Evolutionary conservation across 2,888 invertebrate species (phyloP), one percentile per base, ranked within the genome.

Genomic region (Lordiphosa fenestrarum): DNA sequence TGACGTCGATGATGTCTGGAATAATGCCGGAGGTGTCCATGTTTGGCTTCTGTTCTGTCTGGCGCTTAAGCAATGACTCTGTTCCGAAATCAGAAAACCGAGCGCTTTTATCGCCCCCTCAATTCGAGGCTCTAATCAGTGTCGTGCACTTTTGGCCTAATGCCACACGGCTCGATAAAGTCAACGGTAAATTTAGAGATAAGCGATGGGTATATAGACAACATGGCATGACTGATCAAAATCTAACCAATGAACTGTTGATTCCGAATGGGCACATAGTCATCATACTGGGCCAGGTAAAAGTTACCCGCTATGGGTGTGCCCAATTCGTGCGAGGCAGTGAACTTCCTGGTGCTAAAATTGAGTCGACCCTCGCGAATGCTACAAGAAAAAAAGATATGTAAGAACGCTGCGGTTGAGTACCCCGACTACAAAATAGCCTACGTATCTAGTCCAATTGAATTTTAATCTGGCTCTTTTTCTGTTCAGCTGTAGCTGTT

Each of bases 251-350:
- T 39, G 4, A 86, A 33, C 19, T 73, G 66, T 19, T 72, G 66
- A 39, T 91, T 91, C 1, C 92, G 85, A 0, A 90, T 58, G 15
- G 89, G 87, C 12, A 91, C 91, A 69, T 89, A 91, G 33, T 85
- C 86, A 60, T 88, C 91, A 50, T 89, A 87, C 57, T 88, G 78
- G 0, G 88, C 87, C 44, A 73, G 60, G 39, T 75, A 88, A 47
- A 82, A 88, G 58, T 85, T 87, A 0, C 76, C 88, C 3, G 86
- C 88, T 2, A 87, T 59, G 10, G 88, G 88, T n/a, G 91, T 89
- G 0, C 95, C 95, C 10, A 98, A 90, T 3, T 92, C 91, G 88
- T 95, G 93, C 77, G 95, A 95, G 30, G 90, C 85, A 0, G 95
- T 95, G 86, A 97, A 95, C 46, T 92, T 91, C 38, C 90, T 91